Evolutionary conservation across 2,797 vertebrate genomes (phyloP).

Genomic region (Chanos chanos): DNA sequence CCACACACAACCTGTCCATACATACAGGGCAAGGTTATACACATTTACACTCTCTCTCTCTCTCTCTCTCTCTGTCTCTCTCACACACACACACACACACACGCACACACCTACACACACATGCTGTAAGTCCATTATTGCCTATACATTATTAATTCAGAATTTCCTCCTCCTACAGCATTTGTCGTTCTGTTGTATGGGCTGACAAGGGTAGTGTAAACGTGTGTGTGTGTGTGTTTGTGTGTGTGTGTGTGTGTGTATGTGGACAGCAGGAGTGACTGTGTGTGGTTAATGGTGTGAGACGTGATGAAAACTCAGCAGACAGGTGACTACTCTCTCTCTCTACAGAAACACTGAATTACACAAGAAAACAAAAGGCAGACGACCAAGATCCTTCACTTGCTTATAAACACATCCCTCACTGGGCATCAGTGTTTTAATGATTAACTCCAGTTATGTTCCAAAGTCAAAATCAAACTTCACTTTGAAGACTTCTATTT

Average conservation of each 20-base stretch:
- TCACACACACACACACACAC: not conserved
- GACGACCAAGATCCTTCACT: not conserved
- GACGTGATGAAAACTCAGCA: constrained; percentile 10
- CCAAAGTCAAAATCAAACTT: constrained; percentile 4
- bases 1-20: too few relatives aligned
- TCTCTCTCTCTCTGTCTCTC: too few relatives aligned
- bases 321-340: not conserved
- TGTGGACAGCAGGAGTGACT: not conserved
- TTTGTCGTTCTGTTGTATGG: not conserved
- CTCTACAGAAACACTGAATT: constrained; percentile 14
- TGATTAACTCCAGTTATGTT: constrained; percentile 5
- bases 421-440: not conserved
- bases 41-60: too few relatives aligned
- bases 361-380: constrained; percentile 1
- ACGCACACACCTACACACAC: not conserved
- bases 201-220: not conserved
- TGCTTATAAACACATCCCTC: not conserved
- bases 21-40: too few relatives aligned
- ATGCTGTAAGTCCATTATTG: constrained; percentile 14
- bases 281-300: constrained; percentile 27
- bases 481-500: not conserved
- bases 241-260: not conserved
- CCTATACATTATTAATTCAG: constrained; percentile 28
- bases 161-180: constrained; percentile 1
- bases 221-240: not conserved